phyloP scores from a whole-genome alignment of 2,113 vertebrate species.

The Nymphicus hollandicus region DNA sequence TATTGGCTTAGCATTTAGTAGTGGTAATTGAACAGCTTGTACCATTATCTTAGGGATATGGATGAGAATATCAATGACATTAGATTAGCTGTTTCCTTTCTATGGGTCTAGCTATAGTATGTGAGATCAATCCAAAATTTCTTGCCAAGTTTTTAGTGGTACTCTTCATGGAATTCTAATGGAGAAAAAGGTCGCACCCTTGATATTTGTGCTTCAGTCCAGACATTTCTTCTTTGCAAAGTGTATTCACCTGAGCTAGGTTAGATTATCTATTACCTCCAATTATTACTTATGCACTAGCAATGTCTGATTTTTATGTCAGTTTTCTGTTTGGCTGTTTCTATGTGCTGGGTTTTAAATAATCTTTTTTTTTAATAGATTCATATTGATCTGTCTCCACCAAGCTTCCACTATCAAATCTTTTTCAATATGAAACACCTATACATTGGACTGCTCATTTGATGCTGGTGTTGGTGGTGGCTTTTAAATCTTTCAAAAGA shows the following conservation, averaged over 20 bases:
- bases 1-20: not conserved
- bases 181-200: not conserved
- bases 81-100: not conserved
- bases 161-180: not conserved
- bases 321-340: slow-evolving; percentile 8
- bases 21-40: not conserved
- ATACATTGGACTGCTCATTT: not conserved
- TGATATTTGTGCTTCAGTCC: not conserved
- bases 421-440: slow-evolving; percentile 25
- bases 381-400: not conserved
- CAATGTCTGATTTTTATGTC: slow-evolving; percentile 5
- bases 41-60: not conserved
- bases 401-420: not conserved
- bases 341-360: not conserved
- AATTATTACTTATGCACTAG: slow-evolving; percentile 18
- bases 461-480: not conserved
- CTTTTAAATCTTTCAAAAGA: slow-evolving; percentile 14
- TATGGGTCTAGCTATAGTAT: not conserved
- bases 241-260: not conserved
- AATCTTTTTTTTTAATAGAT: not conserved
- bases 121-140: slow-evolving; percentile 3
- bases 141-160: not conserved
- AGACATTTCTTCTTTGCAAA: not conserved
- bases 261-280: not conserved
- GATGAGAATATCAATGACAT: not conserved